Percentiles rank a stretch among this genome's conserved stretches.
phyloP scores from a whole-genome alignment of 2,888 invertebrate genomes.

The Synergus itoensis region DNA sequence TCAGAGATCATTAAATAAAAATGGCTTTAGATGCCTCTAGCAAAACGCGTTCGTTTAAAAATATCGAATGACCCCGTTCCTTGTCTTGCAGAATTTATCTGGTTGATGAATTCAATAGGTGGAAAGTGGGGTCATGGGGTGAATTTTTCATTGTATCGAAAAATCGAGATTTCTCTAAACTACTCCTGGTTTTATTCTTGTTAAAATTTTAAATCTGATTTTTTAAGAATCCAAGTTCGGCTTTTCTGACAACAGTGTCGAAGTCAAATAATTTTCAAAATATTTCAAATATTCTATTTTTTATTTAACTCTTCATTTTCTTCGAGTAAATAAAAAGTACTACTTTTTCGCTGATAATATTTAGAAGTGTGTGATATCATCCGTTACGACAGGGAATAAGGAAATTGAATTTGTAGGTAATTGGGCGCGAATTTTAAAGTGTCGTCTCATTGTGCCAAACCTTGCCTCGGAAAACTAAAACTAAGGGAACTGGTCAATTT shows the following conservation, averaged over 20 bases:
- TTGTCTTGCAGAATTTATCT: constrained; percentile 57
- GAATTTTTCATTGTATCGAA: neutral
- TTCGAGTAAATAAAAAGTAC: too few species aligned
- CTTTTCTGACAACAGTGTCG: too few species aligned
- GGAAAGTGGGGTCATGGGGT: neutral
- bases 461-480: neutral
- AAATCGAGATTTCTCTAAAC: neutral
- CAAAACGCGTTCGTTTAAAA: constrained; percentile 60
- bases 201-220: neutral
- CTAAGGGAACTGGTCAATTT: neutral
- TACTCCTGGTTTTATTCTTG: neutral
- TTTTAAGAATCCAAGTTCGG: neutral
- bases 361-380: constrained; percentile 4
- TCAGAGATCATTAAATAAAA: neutral
- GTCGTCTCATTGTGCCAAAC: neutral
- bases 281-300: neutral
- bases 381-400: constrained; percentile 17
- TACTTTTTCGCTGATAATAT: neutral
- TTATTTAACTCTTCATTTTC: too few species aligned
- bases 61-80: constrained; percentile 65
- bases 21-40: neutral
- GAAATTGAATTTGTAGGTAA: constrained; percentile 11
- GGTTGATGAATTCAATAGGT: constrained; percentile 54
- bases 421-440: constrained; percentile 15
- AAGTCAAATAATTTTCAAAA: too few species aligned